phyloP scores from a whole-genome alignment of 2,113 vertebrate genomes.

The Cnemophilus loriae region DNA sequence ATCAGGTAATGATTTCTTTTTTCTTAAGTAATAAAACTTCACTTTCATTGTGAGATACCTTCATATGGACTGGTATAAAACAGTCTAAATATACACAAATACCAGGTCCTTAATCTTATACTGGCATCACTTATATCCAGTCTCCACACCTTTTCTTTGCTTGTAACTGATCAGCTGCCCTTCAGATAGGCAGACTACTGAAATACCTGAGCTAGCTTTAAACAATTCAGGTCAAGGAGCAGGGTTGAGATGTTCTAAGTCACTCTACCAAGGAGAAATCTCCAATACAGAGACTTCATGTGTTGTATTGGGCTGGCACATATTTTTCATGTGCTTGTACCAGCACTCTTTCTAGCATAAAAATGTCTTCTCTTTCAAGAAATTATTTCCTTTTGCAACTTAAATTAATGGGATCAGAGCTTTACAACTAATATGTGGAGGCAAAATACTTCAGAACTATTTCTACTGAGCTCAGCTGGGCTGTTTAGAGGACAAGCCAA shows the following conservation, averaged over 20 bases:
- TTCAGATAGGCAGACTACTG: background rate
- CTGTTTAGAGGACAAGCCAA: background rate
- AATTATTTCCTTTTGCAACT: background rate
- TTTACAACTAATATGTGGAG: background rate
- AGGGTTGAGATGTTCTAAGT: background rate
- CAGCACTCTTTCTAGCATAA: background rate
- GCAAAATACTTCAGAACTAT: background rate
- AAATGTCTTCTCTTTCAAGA: background rate
- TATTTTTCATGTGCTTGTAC: background rate
- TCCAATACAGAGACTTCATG: background rate
- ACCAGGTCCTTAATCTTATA: conserved; percentile 4
- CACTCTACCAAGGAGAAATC: background rate
- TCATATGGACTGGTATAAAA: background rate
- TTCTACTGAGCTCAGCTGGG: background rate
- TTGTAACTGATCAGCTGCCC: background rate
- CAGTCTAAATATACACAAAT: background rate
- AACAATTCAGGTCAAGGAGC: background rate
- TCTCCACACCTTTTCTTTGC: background rate
- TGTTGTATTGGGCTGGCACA: background rate
- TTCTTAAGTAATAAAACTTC: background rate
- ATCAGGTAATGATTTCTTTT: background rate
- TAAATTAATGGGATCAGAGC: background rate
- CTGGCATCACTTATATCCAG: conserved; percentile 7
- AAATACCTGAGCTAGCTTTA: background rate
- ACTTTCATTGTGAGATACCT: background rate